Percentiles rank a stretch among this genome's conserved stretches.
Evolutionary conservation across 2,888 invertebrate species (phyloP).

Genomic region (Thysanoteuthis rhombus): DNA sequence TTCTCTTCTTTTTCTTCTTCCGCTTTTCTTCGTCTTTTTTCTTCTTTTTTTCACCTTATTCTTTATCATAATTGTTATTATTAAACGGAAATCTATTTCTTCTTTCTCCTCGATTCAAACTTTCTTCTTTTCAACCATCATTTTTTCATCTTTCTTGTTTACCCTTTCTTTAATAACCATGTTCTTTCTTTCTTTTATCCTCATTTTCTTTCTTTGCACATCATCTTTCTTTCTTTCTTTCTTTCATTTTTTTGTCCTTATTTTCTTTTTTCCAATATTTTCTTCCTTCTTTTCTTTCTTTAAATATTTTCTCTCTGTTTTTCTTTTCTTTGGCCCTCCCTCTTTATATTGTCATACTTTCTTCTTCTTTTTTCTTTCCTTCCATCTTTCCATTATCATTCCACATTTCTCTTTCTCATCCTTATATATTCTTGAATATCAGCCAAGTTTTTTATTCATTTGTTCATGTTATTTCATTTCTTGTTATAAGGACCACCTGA

Average conservation of each 20-base stretch:
- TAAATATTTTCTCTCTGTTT: background rate
- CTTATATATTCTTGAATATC: background rate
- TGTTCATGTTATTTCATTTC: background rate
- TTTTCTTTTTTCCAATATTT: background rate
- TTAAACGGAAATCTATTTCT: no score
- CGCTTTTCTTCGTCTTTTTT: background rate
- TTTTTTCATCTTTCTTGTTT: no score
- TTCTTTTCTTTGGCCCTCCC: background rate
- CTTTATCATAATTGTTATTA: no score
- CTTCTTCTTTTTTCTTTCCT: background rate
- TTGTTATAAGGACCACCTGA: no score
- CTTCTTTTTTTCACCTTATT: no score
- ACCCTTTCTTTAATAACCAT: background rate
- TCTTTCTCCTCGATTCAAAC: no score
- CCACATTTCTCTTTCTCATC: background rate
- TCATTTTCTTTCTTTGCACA: background rate
- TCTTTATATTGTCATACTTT: no score
- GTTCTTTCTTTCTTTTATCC: background rate
- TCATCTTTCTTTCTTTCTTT: background rate
- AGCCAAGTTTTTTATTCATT: background rate
- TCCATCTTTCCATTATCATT: background rate
- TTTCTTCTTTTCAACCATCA: no score
- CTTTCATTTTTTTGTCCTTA: background rate
- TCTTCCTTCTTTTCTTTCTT: background rate
- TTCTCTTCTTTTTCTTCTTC: background rate